Evolutionary conservation across 2,113 vertebrate genomes (phyloP), one percentile per base, ranked within the genome.

Genomic region (Cyprinodon tularosa): DNA sequence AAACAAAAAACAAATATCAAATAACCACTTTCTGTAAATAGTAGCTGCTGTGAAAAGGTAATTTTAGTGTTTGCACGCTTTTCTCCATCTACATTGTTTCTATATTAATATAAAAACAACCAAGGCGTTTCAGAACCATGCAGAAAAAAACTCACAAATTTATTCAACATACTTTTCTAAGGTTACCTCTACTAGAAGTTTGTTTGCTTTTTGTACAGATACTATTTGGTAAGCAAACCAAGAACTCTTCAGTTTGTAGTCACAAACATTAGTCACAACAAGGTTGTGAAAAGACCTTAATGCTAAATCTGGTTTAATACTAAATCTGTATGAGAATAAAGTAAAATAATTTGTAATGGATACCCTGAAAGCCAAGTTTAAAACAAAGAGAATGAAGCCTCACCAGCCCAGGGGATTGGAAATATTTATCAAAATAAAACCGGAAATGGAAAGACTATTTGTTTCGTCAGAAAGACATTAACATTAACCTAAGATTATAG

Each of bases 161-260:
- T 44, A 36, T 9, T 13, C 38, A 48, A 22, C 48, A 22, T 50
- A 53, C 37, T 15, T 17, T 9, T 38, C 39, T 53, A 36, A 68
- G 13, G 67, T 68, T 68, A 22, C 37, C 59, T 59, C 20, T 40
- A 40, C 22, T 59, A 42, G 3, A 70, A 3, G 9, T 22, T 44
- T 70, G 12, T 72, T 40, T 36, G 4, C 13, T 62, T 22, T 38
- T 64, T 37, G 1, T 9, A 22, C 64, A 45, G n/a, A 72, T 22
- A 48, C 3, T 2, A 36, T 14, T 38, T 53, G 40, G 9, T 71
- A 20, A 57, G 22, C 40, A 62, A 53, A 12, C 47, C 11, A 38
- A 53, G 66, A 7, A 68, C 12, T 72, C 61, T 64, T 80, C 36
- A 22, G 76, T 73, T 38, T 47, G 3, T 44, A 70, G 57, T 60